phyloP scores from a whole-genome alignment of 1,140 invertebrate species.

The Meteorus sp. region DNA sequence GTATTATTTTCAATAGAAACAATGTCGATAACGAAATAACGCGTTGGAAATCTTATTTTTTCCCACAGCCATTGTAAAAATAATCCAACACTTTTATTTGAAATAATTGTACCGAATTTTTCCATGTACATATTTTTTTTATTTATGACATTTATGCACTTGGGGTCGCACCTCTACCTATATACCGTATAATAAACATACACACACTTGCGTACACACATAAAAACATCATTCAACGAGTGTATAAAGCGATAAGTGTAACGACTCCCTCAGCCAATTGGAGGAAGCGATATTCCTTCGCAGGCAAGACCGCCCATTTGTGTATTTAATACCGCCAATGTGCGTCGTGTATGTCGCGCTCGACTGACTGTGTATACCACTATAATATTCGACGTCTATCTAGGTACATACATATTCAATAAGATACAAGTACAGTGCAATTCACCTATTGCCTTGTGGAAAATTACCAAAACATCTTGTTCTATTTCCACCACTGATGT shows the following conservation, averaged over 20 bases:
- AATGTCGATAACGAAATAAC: too few species aligned
- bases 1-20: too few species aligned
- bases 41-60: too few species aligned
- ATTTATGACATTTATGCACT: background rate
- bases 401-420: background rate
- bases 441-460: slow-evolving; percentile 28
- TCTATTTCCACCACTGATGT: too few species aligned
- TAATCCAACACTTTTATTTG: too few species aligned
- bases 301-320: slow-evolving; percentile 44
- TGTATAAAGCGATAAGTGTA: slow-evolving; percentile 47
- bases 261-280: slow-evolving; percentile 48
- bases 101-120: too few species aligned
- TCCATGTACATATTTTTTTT: background rate
- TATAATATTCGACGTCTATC: background rate
- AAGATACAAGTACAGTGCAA: background rate
- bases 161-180: background rate
- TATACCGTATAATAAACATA: too few species aligned
- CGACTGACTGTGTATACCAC: slow-evolving; percentile 7
- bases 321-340: slow-evolving; percentile 40
- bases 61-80: too few species aligned
- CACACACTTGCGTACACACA: background rate
- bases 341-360: slow-evolving; percentile 17
- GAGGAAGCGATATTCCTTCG: slow-evolving; percentile 32
- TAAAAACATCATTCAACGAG: slow-evolving; percentile 21
- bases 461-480: slow-evolving; percentile 33